Base-by-base conservation (phyloP, 2,888 invertebrate species). In the Rhyacophila evoluta region DNA sequence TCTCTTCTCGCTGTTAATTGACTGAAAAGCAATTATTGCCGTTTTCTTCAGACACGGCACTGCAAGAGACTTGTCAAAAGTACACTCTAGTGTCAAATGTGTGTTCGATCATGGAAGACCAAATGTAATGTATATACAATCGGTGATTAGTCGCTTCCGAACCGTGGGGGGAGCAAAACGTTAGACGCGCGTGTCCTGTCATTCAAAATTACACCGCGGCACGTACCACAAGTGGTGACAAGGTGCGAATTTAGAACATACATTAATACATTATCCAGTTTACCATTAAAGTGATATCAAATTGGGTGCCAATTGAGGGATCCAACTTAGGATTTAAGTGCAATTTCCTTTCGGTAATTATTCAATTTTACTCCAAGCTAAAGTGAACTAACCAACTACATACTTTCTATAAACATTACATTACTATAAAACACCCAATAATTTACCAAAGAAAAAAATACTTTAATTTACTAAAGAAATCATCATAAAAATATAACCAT, bases 111-210 rank as follows among this genome's bases (percentile, higher is more conserved):
- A 19, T 55, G 78, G 68, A 70, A 74, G 25, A 69, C 72, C 77
- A 73, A 67, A 77, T 77, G 68, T 70, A 79, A 79, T 72, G 69
- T 39, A 72, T 75, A 73, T 77, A 81, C 81, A 81, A 81, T 79
- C 77, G 74, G 77, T 81, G 76, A 81, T 81, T 81, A 81, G 81
- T 81, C 72, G 79, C 74, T 77, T 74, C 70, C 74, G 78, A 41
- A 70, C 78, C 77, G 25, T 74, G 68, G 29, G 33, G 70, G 74
- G 74, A 71, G 55, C 55, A 8, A 55, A 55, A 25, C 55, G 55
- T 55, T n/a, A n/a, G 10, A 15, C 55, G 55, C 55, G 55, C 55
- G 55, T 55, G 55, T 55, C 55, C 55, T 55, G 55, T 55, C 55
- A 55, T 55, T 55, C 55, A 55, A 55, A 55, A 55, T 55, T 25